These are phyloP conservation scores for Apodemia duryi DNA, from an alignment of 2,888 invertebrate species.

Conservation along the genomic window DNA sequence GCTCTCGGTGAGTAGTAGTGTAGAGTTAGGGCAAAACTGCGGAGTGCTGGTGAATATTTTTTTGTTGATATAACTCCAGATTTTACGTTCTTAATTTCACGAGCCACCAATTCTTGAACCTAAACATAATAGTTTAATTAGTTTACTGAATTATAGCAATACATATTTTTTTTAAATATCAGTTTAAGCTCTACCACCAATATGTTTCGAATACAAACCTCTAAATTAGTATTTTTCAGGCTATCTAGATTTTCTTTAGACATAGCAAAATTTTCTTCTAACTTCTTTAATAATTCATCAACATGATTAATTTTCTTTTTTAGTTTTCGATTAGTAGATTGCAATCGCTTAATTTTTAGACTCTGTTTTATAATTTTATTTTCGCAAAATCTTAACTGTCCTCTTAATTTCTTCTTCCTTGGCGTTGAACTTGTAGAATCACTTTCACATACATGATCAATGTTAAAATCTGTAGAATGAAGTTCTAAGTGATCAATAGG, in stretches of 20 bases:
- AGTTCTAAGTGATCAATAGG: neutral
- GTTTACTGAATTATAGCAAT: too few relatives aligned
- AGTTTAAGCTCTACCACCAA: too few relatives aligned
- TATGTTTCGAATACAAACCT: neutral
- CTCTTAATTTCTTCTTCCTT: neutral
- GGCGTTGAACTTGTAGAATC: neutral
- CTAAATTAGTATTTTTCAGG: too few relatives aligned
- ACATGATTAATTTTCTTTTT: neutral
- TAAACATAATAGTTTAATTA: too few relatives aligned
- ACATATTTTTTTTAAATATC: too few relatives aligned
- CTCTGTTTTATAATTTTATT: neutral
- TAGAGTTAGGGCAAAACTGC: too few relatives aligned
- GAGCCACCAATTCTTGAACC: too few relatives aligned
- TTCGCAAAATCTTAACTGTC: neutral
- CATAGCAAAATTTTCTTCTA: neutral
- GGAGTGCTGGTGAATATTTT: too few relatives aligned
- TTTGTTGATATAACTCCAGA: too few relatives aligned
- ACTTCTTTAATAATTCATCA: neutral
- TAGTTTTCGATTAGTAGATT: neutral
- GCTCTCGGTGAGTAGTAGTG: too few relatives aligned
- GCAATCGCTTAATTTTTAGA: neutral
- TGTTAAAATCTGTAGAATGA: neutral
- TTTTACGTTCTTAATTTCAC: too few relatives aligned
- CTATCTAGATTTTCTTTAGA: neutral
- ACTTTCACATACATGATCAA: neutral